Evolutionary conservation across 2,888 invertebrate species (phyloP).

Genomic region (Eustalomyia histrio): DNA sequence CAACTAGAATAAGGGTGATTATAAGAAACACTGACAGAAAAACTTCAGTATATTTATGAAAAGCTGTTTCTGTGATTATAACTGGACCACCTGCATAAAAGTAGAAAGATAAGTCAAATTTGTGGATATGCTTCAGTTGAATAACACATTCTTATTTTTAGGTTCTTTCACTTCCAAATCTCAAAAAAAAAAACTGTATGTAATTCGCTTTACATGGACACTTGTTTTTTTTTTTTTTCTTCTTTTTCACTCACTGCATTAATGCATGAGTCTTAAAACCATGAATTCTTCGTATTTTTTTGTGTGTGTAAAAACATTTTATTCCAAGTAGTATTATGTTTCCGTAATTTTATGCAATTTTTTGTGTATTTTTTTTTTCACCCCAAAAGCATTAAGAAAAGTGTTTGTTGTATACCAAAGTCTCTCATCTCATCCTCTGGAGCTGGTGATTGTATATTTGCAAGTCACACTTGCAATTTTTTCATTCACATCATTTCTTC

Average conservation of each 20-base stretch:
- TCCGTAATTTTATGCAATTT: slow-evolving; percentile 1
- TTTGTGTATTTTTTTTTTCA: slow-evolving; percentile 8
- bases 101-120: no score
- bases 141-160: background rate
- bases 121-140: no score
- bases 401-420: background rate
- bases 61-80: no score
- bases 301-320: background rate
- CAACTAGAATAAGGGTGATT: no score
- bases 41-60: no score
- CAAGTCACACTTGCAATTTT: slow-evolving; percentile 61
- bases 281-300: background rate
- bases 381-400: slow-evolving; percentile 28
- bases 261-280: slow-evolving; percentile 1
- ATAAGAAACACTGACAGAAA: no score
- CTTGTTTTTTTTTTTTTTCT: background rate
- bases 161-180: background rate
- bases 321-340: slow-evolving; percentile 1
- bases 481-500: slow-evolving; percentile 36
- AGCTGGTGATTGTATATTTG: slow-evolving; percentile 59
- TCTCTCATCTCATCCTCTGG: slow-evolving; percentile 23
- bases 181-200: background rate
- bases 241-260: background rate
- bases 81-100: no score
- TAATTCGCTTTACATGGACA: background rate